A percentile compares a stretch with the other conserved stretches of the same genome.
Evolutionary conservation across 2,888 invertebrate species (phyloP).

Genomic region (Scrobipalpa atriplicella): DNA sequence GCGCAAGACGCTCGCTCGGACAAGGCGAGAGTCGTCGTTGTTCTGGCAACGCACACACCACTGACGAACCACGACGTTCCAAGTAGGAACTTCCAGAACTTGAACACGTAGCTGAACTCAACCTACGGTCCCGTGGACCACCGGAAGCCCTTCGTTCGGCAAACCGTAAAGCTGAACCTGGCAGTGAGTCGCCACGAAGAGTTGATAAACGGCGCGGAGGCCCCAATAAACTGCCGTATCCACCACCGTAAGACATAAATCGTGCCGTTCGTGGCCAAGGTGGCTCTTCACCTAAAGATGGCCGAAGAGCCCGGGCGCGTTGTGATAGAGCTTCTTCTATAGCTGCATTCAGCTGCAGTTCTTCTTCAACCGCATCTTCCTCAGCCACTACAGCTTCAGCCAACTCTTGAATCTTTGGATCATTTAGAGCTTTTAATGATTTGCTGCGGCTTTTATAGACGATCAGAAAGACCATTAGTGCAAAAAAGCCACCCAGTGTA

Average conservation of each 20-base stretch:
- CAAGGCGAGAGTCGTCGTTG: slow-evolving; percentile 94
- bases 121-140: slow-evolving; percentile 82
- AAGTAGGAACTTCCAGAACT: slow-evolving; percentile 93
- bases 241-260: slow-evolving; percentile 80
- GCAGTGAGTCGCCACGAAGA: slow-evolving; percentile 83
- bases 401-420: slow-evolving; percentile 90
- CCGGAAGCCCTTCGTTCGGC: slow-evolving; percentile 77
- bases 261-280: slow-evolving; percentile 73
- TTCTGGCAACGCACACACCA: slow-evolving; percentile 88
- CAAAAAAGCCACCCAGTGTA: slow-evolving; percentile 95
- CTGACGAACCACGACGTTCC: slow-evolving; percentile 91
- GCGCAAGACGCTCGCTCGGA: slow-evolving; percentile 84
- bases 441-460: slow-evolving; percentile 94
- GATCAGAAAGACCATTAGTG: slow-evolving; percentile 94
- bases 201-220: slow-evolving; percentile 86
- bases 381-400: slow-evolving; percentile 89
- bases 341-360: slow-evolving; percentile 88
- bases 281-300: slow-evolving; percentile 87
- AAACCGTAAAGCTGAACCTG: slow-evolving; percentile 81
- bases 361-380: slow-evolving; percentile 86
- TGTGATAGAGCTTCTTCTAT: slow-evolving; percentile 85
- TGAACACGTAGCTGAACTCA: slow-evolving; percentile 92
- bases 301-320: slow-evolving; percentile 67
- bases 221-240: slow-evolving; percentile 87
- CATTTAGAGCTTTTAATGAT: slow-evolving; percentile 88